Percentiles rank a stretch among this genome's conserved stretches.
phyloP scores from a whole-genome alignment of 2,888 invertebrate genomes.

The Cinara cedri region DNA sequence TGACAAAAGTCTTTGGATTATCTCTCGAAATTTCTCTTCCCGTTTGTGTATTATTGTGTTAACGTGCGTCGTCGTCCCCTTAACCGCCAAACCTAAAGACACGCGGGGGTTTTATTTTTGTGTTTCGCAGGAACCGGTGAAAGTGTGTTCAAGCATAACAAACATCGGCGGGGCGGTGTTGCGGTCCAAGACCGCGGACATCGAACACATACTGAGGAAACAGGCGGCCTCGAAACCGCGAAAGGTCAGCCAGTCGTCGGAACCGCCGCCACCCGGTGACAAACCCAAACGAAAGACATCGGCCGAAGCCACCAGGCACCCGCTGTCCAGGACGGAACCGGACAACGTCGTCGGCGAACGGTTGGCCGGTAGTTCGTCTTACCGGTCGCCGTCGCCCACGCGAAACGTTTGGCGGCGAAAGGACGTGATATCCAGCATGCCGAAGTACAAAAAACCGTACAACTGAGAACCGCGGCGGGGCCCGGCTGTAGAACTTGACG shows the following conservation, averaged over 20 bases:
- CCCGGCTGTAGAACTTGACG: too few species aligned
- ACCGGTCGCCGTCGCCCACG: conserved; percentile 59
- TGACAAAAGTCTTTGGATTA: too few species aligned
- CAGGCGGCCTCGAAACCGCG: conserved; percentile 60
- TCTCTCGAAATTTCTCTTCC: too few species aligned
- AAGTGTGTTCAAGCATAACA: conserved; percentile 66
- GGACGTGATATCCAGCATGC: conserved; percentile 81
- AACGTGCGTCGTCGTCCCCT: too few species aligned
- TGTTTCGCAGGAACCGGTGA: conserved; percentile 61
- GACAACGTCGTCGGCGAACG: conserved; percentile 39
- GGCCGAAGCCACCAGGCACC: conserved; percentile 65
- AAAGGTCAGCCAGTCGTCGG: conserved; percentile 60
- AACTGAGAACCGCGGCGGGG: conserved; percentile 3
- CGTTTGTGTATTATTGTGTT: too few species aligned
- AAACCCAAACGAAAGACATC: conserved; percentile 58
- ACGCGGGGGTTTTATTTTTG: not conserved
- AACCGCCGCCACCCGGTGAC: conserved; percentile 60
- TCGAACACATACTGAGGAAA: conserved; percentile 68
- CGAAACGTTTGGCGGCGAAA: conserved; percentile 77
- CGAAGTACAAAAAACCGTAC: conserved; percentile 62
- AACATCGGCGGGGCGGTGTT: conserved; percentile 73
- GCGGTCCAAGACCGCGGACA: conserved; percentile 72
- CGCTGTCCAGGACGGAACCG: conserved; percentile 59
- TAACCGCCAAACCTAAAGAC: too few species aligned
- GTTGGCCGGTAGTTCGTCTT: conserved; percentile 47